Conservation (phyloP, 2,113 vertebrate genomes). For the Lophochroa leadbeateri region DNA sequence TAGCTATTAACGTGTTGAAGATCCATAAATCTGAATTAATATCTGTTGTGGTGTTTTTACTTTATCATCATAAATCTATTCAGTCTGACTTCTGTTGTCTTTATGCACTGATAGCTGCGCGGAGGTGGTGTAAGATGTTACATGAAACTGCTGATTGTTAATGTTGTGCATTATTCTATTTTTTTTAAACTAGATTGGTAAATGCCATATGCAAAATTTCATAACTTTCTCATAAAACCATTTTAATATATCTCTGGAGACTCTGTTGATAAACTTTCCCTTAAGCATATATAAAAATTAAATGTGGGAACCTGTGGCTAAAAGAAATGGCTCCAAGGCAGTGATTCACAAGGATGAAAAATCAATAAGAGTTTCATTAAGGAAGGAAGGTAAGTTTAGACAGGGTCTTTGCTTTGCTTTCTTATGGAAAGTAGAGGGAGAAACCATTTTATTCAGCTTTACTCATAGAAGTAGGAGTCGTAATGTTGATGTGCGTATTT, state of each 20-base stretch:
- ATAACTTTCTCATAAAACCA: slow-evolving; percentile 63
- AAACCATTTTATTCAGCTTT: slow-evolving; percentile 42
- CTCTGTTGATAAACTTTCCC: slow-evolving; percentile 75
- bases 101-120: neutral
- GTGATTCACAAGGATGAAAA: slow-evolving; percentile 85
- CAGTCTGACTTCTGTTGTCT: neutral
- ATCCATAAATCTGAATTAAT: neutral
- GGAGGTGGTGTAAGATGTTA: neutral
- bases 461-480: slow-evolving; percentile 10
- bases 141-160: neutral
- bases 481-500: neutral
- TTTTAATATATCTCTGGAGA: slow-evolving; percentile 59
- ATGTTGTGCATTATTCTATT: slow-evolving; percentile 37
- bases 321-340: slow-evolving; percentile 80
- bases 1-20: neutral
- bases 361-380: slow-evolving; percentile 89
- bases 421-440: slow-evolving; percentile 28
- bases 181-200: slow-evolving; percentile 46
- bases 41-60: neutral
- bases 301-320: slow-evolving; percentile 80
- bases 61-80: neutral
- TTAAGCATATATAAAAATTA: slow-evolving; percentile 81
- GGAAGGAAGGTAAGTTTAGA: slow-evolving; percentile 72
- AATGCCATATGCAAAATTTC: slow-evolving; percentile 58
- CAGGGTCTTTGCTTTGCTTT: slow-evolving; percentile 44